Evolutionary conservation across 2,797 vertebrate genomes (phyloP).

Genomic region (Sus cebifrons): DNA sequence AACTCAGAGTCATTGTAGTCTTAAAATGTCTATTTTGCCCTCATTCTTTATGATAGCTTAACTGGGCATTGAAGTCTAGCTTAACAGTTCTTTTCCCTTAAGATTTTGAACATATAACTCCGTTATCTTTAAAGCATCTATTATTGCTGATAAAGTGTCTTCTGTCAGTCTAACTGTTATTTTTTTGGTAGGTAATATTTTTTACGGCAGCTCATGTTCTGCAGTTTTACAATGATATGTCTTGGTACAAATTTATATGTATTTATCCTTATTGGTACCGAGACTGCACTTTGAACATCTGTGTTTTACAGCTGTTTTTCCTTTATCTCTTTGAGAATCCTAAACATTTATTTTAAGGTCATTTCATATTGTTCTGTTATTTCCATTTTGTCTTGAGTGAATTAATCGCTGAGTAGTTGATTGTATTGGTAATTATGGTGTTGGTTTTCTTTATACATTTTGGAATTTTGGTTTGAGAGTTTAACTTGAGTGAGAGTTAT

Average conservation of each 20-base stretch:
- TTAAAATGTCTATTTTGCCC: slow-evolving; percentile 49
- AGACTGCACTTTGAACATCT: slow-evolving; percentile 30
- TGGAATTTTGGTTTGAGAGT: slow-evolving; percentile 8
- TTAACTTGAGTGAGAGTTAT: background rate
- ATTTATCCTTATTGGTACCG: slow-evolving; percentile 29
- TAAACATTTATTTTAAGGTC: background rate
- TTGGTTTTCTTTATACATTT: slow-evolving; percentile 45
- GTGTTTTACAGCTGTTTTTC: slow-evolving; percentile 4
- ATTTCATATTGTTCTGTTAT: slow-evolving; percentile 4
- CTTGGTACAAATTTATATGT: slow-evolving; percentile 43
- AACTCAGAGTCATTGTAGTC: background rate
- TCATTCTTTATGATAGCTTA: slow-evolving; percentile 40
- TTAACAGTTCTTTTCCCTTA: slow-evolving; percentile 34
- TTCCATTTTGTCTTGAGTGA: slow-evolving; percentile 51
- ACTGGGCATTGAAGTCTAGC: background rate
- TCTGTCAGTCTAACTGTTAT: slow-evolving; percentile 42
- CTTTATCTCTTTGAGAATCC: slow-evolving; percentile 10
- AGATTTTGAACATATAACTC: slow-evolving; percentile 23
- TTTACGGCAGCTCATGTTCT: slow-evolving; percentile 20
- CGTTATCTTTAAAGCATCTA: slow-evolving; percentile 42
- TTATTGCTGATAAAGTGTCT: slow-evolving; percentile 59
- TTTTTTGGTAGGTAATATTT: slow-evolving; percentile 49
- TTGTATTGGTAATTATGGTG: background rate
- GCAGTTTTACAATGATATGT: background rate
- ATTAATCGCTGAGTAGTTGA: background rate